Conservation (phyloP, 2,797 vertebrate species). For the Alauda arvensis region DNA sequence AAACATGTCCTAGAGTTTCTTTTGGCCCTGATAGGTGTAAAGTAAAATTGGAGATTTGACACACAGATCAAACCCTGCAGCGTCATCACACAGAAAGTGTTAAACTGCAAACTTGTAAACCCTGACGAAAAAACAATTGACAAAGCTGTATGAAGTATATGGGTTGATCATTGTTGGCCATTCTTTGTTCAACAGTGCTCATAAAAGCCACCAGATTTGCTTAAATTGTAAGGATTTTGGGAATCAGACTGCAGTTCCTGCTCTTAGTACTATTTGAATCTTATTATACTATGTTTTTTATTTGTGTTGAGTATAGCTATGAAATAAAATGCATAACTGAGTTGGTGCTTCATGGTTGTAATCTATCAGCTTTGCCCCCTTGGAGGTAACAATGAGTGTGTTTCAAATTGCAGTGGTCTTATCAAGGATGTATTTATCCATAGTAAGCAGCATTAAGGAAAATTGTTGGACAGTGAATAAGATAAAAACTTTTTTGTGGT, state of each 20-base stretch:
- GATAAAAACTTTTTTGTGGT: background rate
- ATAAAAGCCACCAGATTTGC: background rate
- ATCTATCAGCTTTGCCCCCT: background rate
- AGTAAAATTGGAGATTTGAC: background rate
- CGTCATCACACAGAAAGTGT: background rate
- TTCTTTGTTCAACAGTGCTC: background rate
- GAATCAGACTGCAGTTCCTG: background rate
- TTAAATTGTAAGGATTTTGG: background rate
- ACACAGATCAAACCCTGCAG: background rate
- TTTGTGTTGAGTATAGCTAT: background rate
- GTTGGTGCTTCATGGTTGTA: background rate
- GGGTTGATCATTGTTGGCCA: background rate
- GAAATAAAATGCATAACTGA: background rate
- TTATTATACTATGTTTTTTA: background rate
- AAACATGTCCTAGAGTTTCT: background rate
- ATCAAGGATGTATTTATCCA: background rate
- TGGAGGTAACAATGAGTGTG: background rate
- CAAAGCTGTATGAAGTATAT: background rate
- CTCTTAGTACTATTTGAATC: background rate
- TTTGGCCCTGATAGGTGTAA: background rate
- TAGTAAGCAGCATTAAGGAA: background rate
- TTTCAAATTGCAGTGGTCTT: background rate
- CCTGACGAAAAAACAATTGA: background rate
- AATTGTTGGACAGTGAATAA: background rate
- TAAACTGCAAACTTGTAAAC: background rate